These are phyloP conservation scores for Dicranocentrus wangi DNA, from an alignment of 2,888 invertebrate genomes.

Conservation along the genomic window DNA sequence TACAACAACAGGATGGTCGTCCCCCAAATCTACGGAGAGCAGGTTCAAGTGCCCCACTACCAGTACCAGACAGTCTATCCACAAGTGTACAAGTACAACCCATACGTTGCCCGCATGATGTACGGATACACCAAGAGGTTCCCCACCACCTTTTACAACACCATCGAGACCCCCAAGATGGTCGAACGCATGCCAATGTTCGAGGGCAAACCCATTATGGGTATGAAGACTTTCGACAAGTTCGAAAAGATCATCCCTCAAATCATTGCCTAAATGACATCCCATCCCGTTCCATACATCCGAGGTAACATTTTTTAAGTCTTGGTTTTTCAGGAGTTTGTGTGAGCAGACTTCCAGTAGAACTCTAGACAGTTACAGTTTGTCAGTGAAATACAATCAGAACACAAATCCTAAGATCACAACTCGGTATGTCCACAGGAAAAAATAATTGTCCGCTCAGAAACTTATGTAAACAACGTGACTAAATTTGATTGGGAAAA, in stretches of 20 bases:
- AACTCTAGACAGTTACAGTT: neutral
- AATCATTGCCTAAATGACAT: slow-evolving; percentile 23
- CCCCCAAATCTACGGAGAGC: slow-evolving; percentile 10
- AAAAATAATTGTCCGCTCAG: too few relatives aligned
- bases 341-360: neutral
- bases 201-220: slow-evolving; percentile 15
- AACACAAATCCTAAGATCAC: slow-evolving; percentile 1
- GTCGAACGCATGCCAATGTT: slow-evolving; percentile 23
- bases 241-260: slow-evolving; percentile 27
- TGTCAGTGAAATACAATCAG: slow-evolving; percentile 15
- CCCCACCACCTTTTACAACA: neutral
- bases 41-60: too few relatives aligned
- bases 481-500: too few relatives aligned
- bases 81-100: slow-evolving; percentile 29
- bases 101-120: slow-evolving; percentile 33
- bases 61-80: slow-evolving; percentile 18
- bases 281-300: neutral
- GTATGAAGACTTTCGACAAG: slow-evolving; percentile 26
- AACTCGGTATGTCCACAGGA: slow-evolving; percentile 19
- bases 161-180: slow-evolving; percentile 30
- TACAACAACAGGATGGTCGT: slow-evolving; percentile 23
- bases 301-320: neutral
- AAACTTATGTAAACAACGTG: too few relatives aligned
- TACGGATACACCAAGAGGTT: slow-evolving; percentile 13
- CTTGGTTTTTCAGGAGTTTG: neutral